Conservation (phyloP, 1,140 invertebrate genomes). For the Rhopalosiphum padi region DNA sequence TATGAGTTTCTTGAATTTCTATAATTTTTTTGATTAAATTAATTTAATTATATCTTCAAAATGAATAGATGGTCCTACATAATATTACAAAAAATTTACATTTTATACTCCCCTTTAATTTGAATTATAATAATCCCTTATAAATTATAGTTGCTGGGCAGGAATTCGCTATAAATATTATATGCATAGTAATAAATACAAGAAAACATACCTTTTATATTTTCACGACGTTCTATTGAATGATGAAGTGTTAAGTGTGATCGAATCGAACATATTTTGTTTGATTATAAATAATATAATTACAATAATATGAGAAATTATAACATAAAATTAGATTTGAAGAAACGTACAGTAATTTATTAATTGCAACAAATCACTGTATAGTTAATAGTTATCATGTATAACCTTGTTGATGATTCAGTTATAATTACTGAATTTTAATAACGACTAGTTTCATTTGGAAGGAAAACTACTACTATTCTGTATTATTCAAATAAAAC, state of each 20-base stretch:
- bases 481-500: neutral
- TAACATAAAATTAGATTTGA: neutral
- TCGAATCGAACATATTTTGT: neutral
- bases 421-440: neutral
- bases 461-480: neutral
- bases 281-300: neutral
- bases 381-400: neutral
- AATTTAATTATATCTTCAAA: neutral
- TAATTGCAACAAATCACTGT: neutral
- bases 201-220: neutral
- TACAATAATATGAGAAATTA: neutral
- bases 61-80: neutral
- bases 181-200: neutral
- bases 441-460: neutral
- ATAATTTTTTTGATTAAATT: slow-evolving; percentile 3
- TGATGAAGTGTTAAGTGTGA: neutral
- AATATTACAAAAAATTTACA: neutral
- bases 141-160: neutral
- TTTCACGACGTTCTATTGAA: neutral
- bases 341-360: neutral
- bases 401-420: neutral
- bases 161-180: neutral
- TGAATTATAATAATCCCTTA: neutral
- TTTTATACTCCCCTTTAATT: neutral
- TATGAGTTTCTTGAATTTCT: neutral